A percentile compares a stretch with the other conserved stretches of the same genome.
Conservation (phyloP, 2,888 invertebrate genomes). For the Meandrusa payeni region DNA sequence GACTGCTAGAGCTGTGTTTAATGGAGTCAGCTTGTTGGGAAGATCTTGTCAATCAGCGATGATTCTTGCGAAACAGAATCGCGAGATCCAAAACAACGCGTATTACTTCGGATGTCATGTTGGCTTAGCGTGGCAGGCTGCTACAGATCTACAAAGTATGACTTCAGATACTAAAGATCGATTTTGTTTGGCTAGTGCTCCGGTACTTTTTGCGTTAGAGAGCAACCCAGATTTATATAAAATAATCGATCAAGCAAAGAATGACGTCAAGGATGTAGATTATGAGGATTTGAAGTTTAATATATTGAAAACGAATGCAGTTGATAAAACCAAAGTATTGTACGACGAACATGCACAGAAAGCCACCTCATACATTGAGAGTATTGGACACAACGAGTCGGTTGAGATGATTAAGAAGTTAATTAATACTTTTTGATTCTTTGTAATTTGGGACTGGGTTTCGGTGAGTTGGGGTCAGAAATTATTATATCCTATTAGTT, state of each 20-base stretch:
- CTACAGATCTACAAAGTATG: slow-evolving; percentile 58
- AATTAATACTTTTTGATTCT: slow-evolving; percentile 66
- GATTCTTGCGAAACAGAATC: slow-evolving; percentile 86
- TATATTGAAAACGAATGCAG: slow-evolving; percentile 67
- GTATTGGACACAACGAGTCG: slow-evolving; percentile 63
- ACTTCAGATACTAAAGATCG: slow-evolving; percentile 83
- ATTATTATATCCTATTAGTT: too few species aligned
- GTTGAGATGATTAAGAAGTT: slow-evolving; percentile 71
- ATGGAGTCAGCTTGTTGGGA: slow-evolving; percentile 84
- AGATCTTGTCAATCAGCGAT: slow-evolving; percentile 90
- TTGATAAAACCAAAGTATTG: slow-evolving; percentile 62
- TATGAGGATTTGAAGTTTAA: slow-evolving; percentile 81
- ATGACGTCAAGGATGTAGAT: slow-evolving; percentile 84
- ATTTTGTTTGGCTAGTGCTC: slow-evolving; percentile 90
- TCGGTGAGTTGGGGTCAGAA: too few species aligned
- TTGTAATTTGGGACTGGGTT: too few species aligned
- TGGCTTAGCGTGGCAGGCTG: slow-evolving; percentile 90
- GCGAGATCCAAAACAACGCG: slow-evolving; percentile 85
- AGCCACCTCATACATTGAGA: slow-evolving; percentile 60
- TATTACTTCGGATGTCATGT: slow-evolving; percentile 91
- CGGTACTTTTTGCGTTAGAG: slow-evolving; percentile 91
- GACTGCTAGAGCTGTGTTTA: slow-evolving; percentile 86
- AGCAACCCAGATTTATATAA: slow-evolving; percentile 86
- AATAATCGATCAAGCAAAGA: slow-evolving; percentile 82
- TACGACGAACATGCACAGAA: slow-evolving; percentile 66